Evolutionary conservation across 1,140 invertebrate genomes (phyloP).

Genomic region (Caenorhabditis inopinata): DNA sequence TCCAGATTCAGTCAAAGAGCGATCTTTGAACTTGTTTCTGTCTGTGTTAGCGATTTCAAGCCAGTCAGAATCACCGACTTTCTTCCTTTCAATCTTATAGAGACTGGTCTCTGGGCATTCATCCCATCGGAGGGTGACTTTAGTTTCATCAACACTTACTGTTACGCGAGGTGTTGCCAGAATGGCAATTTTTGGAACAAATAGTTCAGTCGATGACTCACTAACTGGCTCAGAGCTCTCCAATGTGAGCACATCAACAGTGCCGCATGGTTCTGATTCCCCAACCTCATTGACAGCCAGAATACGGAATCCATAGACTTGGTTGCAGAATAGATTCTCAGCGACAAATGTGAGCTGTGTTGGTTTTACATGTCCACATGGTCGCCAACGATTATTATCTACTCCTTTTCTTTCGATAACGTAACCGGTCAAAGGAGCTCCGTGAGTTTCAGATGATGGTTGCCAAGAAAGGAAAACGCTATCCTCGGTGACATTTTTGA

Average conservation of each 20-base stretch:
- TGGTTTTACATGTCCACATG: conserved; percentile 53
- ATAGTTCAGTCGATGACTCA: conserved; percentile 35
- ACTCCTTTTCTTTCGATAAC: conserved; percentile 62
- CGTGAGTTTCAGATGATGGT: conserved; percentile 48
- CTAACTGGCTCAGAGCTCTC: conserved; percentile 7
- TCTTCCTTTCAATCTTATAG: conserved; percentile 42
- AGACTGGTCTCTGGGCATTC: conserved; percentile 33
- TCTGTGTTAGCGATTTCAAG: conserved; percentile 49
- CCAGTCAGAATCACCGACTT: conserved; percentile 37
- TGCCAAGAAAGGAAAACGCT: conserved; percentile 55
- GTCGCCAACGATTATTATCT: conserved; percentile 59
- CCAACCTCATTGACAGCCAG: conserved; percentile 96
- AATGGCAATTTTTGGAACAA: conserved; percentile 19
- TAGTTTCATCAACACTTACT: conserved; percentile 31
- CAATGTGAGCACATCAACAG: conserved; percentile 74
- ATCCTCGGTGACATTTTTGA: conserved; percentile 41
- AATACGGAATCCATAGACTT: conserved; percentile 92
- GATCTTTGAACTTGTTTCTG: conserved; percentile 37
- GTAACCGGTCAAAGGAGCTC: conserved; percentile 58
- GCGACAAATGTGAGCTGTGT: conserved; percentile 71
- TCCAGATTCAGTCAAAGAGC: conserved; percentile 40
- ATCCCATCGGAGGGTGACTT: conserved; percentile 48
- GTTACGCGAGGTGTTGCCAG: conserved; percentile 38
- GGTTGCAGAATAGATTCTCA: conserved; percentile 88
- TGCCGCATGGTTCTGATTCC: conserved; percentile 83